Evolutionary conservation across 2,888 invertebrate genomes (phyloP).

Genomic region (Parnassius apollo): DNA sequence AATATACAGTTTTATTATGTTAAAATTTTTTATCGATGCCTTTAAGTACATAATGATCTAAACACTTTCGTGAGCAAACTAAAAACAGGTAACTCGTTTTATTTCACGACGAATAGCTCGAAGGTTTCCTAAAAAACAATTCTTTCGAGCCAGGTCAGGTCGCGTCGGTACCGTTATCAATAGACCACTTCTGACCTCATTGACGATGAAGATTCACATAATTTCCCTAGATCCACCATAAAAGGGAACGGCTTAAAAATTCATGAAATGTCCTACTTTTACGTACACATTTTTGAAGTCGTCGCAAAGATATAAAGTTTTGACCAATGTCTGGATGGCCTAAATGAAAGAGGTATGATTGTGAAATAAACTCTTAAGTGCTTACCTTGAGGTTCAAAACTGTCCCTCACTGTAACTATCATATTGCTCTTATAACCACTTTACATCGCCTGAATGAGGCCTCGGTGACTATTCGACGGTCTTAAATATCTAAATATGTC

Average conservation of each 20-base stretch:
- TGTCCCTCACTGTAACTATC: neutral
- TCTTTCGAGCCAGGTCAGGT: slow-evolving; percentile 38
- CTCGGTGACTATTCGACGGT: slow-evolving; percentile 17
- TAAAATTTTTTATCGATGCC: too few species aligned
- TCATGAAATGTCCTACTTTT: slow-evolving; percentile 46
- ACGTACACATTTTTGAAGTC: slow-evolving; percentile 32
- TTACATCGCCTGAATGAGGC: slow-evolving; percentile 13
- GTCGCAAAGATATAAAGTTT: slow-evolving; percentile 29
- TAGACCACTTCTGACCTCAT: slow-evolving; percentile 64
- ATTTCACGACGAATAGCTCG: slow-evolving; percentile 7
- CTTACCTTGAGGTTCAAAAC: slow-evolving; percentile 10
- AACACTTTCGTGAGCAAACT: neutral
- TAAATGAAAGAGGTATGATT: slow-evolving; percentile 2
- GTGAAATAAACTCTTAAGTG: slow-evolving; percentile 14
- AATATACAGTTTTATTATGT: too few species aligned
- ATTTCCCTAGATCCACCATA: slow-evolving; percentile 55
- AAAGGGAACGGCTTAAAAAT: slow-evolving; percentile 59
- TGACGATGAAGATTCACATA: slow-evolving; percentile 61
- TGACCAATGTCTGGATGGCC: slow-evolving; percentile 8
- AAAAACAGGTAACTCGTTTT: neutral
- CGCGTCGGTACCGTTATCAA: slow-evolving; percentile 53
- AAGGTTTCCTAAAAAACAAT: slow-evolving; percentile 39
- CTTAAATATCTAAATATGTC: slow-evolving; percentile 24
- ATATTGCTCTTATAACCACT: slow-evolving; percentile 9
- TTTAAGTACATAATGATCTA: too few species aligned